Conservation (phyloP, 2,113 vertebrate species). For the Seriola dumerili region DNA sequence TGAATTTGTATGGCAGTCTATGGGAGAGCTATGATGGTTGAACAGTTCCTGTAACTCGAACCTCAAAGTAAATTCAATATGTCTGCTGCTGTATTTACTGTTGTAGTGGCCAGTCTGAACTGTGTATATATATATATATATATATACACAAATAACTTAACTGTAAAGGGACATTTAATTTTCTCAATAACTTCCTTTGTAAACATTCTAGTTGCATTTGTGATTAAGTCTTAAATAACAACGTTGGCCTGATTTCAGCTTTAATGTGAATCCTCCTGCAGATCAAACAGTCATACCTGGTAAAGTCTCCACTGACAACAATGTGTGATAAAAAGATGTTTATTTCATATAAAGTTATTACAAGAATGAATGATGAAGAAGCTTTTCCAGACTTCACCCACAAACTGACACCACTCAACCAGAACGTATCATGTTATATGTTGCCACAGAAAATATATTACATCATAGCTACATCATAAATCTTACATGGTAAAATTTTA, state of each 20-base stretch:
- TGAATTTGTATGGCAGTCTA: too few species aligned
- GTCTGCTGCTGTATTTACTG: too few species aligned
- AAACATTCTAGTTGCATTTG: not conserved
- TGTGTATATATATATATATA: too few species aligned
- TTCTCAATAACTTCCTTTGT: too few species aligned
- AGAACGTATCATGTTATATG: conserved; percentile 32
- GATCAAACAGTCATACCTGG: not conserved
- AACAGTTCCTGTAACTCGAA: too few species aligned
- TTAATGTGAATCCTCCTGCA: not conserved
- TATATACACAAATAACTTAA: too few species aligned
- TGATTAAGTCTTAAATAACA: not conserved
- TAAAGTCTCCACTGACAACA: conserved; percentile 26
- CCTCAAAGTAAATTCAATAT: too few species aligned
- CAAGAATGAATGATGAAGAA: conserved; percentile 44
- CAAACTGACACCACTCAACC: conserved; percentile 26
- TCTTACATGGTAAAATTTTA: conserved; percentile 85
- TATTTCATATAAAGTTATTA: conserved; percentile 73
- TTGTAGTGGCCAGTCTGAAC: too few species aligned
- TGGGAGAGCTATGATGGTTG: too few species aligned
- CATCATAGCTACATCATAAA: conserved; percentile 91
- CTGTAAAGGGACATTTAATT: not conserved
- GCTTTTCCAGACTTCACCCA: conserved; percentile 36
- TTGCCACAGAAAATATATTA: conserved; percentile 86
- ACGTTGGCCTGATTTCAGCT: not conserved
- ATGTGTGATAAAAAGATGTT: conserved; percentile 60